Evolutionary conservation across 30 jellyfish, hydroid and myxozoan genomes (phyloP), one percentile per base, ranked within the genome.

Genomic region (Calvadosia cruxmelitensis): DNA sequence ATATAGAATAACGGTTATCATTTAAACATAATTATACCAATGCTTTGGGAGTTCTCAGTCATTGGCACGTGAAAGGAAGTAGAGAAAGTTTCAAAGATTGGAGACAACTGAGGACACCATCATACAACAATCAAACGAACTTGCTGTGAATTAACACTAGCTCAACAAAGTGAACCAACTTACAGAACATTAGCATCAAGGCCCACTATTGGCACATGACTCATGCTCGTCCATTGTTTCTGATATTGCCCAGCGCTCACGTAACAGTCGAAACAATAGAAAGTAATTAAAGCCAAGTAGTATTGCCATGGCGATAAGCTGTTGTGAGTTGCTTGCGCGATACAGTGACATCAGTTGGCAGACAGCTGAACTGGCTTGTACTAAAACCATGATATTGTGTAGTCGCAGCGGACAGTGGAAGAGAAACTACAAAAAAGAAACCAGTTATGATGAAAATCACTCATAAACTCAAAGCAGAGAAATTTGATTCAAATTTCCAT

Each of bases 191-290:
- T 42, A 42, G 10, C 10, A 42, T 42, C 57, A 42, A 42, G 20
- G 57, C 20, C 15, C 57, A 42, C 57, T 42, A 42, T 42, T 42
- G 25, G 69, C 27, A 53, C 31, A 27, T 53, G 31, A n/a, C 26
- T n/a, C 31, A 64, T 87, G 97, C 67, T 87, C 97, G 31, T 87
- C 93, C 50, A 87, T 52, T 10, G 93, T 87, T n/a, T 91, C 97
- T 49, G 74, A 81, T 33, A 80, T 93, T 31, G 97, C 94, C 94
- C 97, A 87, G 34, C 94, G 79, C 50, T 81, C 94, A 32, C 97
- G 94, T 50, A 87, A 64, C 50, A 87, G 80, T 68, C 93, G 93
- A 84, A 87, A 87, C 72, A 87, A 67, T 27, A 87, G 79, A 31
- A 67, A 78, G 69, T 80, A 76, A 50, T 77, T 80, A 74, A 80